phyloP scores from a whole-genome alignment of 37 sponge, comb jelly and placozoan species.

The Geodia barretti region DNA sequence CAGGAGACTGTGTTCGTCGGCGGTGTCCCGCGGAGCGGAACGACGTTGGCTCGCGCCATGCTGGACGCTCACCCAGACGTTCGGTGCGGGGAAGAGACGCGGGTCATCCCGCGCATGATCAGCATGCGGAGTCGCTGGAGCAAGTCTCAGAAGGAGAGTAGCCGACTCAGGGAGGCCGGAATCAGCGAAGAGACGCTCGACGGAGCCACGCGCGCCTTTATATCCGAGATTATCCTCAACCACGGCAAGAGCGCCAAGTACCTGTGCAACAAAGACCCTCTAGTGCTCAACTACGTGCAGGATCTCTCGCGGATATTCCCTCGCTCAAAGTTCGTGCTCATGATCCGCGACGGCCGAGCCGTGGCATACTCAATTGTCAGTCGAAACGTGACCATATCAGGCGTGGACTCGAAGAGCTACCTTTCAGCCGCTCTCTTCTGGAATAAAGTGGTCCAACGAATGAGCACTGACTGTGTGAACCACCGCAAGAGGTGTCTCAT shows the following conservation, averaged over 20 bases:
- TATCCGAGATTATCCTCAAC: constrained; percentile 58
- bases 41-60: constrained; percentile 85
- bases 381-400: constrained; percentile 80
- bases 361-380: constrained; percentile 87
- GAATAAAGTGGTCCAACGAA: constrained; percentile 62
- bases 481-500: constrained; percentile 31
- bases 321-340: constrained; percentile 77
- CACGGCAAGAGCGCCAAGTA: constrained; percentile 65
- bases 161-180: constrained; percentile 68
- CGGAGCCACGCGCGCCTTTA: constrained; percentile 56
- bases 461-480: constrained; percentile 55
- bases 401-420: constrained; percentile 68
- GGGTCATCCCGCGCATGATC: constrained; percentile 79
- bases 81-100: constrained; percentile 91
- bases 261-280: constrained; percentile 92
- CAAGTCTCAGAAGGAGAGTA: constrained; percentile 39
- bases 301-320: constrained; percentile 70
- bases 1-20: constrained; percentile 78
- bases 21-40: constrained; percentile 88
- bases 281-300: constrained; percentile 61
- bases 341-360: constrained; percentile 89
- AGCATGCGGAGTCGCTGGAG: constrained; percentile 56
- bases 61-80: constrained; percentile 93
- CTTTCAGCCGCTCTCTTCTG: constrained; percentile 76
- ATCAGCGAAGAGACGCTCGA: constrained; percentile 50